phyloP scores from a whole-genome alignment of 1,140 invertebrate genomes.

The Scaptomyza graminum region DNA sequence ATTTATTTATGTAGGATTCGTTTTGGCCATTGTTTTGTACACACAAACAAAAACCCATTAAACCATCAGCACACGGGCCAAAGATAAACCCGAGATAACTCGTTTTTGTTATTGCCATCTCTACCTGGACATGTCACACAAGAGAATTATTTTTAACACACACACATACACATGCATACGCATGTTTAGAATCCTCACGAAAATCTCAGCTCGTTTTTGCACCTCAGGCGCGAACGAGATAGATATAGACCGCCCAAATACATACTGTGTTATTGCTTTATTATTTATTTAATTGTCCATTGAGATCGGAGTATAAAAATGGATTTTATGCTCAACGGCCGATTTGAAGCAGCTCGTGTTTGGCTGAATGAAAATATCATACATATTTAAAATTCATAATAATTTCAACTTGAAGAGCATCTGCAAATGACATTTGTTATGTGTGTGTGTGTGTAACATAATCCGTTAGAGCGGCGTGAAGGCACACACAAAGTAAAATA shows the following conservation, averaged over 20 bases:
- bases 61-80: constrained; percentile 59
- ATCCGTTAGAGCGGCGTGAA: constrained; percentile 28
- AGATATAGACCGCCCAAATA: not conserved
- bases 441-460: constrained; percentile 41
- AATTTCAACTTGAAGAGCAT: constrained; percentile 22
- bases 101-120: constrained; percentile 41
- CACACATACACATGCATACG: not conserved
- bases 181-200: not conserved
- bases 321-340: constrained; percentile 22
- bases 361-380: constrained; percentile 40
- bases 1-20: constrained; percentile 72
- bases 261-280: too few species aligned
- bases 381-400: constrained; percentile 30
- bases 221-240: constrained; percentile 25
- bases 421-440: constrained; percentile 29
- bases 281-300: too few species aligned
- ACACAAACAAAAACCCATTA: constrained; percentile 62
- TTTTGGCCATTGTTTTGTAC: constrained; percentile 51
- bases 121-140: constrained; percentile 41
- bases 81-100: constrained; percentile 67
- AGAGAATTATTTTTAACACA: not conserved
- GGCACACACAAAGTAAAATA: constrained; percentile 54
- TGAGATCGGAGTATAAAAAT: too few species aligned
- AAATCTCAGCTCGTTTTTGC: constrained; percentile 12
- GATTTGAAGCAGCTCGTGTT: constrained; percentile 17